Conservation (phyloP, 2,113 vertebrate species). For the Sturnus vulgaris region DNA sequence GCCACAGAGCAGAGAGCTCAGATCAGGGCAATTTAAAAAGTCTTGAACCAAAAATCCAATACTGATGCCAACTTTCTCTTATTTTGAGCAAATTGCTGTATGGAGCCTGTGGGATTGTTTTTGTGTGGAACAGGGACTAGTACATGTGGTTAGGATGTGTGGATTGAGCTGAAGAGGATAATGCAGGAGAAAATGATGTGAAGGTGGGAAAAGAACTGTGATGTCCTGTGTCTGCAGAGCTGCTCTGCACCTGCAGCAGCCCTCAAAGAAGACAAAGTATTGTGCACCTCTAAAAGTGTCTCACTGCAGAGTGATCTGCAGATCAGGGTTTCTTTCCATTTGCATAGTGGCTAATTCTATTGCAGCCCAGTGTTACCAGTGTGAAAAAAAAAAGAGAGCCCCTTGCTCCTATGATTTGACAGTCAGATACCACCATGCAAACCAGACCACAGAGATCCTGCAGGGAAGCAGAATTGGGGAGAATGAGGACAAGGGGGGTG, state of each 20-base stretch:
- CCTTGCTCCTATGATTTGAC: neutral
- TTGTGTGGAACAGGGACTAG: neutral
- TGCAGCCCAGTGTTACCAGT: neutral
- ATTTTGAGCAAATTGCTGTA: neutral
- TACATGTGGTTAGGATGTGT: neutral
- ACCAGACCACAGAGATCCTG: neutral
- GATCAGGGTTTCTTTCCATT: neutral
- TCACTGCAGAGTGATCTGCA: neutral
- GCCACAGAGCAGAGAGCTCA: neutral
- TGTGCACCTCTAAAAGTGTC: neutral
- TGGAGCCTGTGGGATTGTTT: neutral
- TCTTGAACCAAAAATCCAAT: neutral
- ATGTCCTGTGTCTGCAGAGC: neutral
- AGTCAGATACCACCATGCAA: neutral
- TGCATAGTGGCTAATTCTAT: neutral
- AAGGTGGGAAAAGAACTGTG: neutral
- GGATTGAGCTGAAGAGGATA: neutral
- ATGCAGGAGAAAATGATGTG: neutral
- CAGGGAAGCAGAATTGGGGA: neutral
- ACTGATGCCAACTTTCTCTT: neutral
- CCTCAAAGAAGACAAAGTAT: neutral
- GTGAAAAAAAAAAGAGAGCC: neutral
- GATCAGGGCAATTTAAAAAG: neutral
- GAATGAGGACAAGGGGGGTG: neutral
- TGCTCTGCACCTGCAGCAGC: neutral